Evolutionary conservation across 2,888 invertebrate genomes (phyloP).

Genomic region (Operophtera brumata): DNA sequence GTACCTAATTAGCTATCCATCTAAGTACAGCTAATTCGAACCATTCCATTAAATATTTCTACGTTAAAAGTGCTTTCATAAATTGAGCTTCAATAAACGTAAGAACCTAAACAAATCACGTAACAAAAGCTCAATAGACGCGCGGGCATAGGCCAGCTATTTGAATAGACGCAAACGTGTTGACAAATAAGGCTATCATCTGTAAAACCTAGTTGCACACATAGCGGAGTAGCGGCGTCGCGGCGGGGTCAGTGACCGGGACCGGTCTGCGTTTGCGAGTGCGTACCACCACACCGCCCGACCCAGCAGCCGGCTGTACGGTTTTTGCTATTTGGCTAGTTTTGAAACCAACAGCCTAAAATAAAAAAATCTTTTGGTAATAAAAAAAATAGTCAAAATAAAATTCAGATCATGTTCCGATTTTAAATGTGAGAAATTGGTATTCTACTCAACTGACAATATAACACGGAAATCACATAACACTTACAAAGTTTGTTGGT

Average conservation of each 20-base stretch:
- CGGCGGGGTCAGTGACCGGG: conserved; percentile 62
- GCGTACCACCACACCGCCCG: conserved; percentile 23
- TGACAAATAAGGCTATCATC: conserved; percentile 52
- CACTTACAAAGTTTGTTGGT: no score
- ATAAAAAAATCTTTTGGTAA: no score
- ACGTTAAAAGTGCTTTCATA: background rate
- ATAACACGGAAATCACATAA: no score
- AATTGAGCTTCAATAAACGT: background rate
- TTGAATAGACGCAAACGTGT: conserved; percentile 33
- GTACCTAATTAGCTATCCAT: background rate
- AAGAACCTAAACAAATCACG: conserved; percentile 1
- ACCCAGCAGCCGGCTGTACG: conserved; percentile 40
- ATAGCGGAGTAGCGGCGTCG: conserved; percentile 54
- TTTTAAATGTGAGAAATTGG: no score
- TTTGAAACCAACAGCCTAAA: background rate
- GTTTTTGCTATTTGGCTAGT: conserved; percentile 44
- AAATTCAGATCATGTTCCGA: no score
- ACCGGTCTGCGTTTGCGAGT: conserved; percentile 70
- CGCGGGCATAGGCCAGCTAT: conserved; percentile 25
- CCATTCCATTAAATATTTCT: background rate
- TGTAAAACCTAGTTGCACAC: conserved; percentile 59
- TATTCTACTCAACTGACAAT: no score
- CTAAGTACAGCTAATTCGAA: background rate
- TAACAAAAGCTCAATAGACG: conserved; percentile 18
- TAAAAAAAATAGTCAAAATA: no score